Conservation (phyloP, 2,113 vertebrate species). For the Physeter macrocephalus region DNA sequence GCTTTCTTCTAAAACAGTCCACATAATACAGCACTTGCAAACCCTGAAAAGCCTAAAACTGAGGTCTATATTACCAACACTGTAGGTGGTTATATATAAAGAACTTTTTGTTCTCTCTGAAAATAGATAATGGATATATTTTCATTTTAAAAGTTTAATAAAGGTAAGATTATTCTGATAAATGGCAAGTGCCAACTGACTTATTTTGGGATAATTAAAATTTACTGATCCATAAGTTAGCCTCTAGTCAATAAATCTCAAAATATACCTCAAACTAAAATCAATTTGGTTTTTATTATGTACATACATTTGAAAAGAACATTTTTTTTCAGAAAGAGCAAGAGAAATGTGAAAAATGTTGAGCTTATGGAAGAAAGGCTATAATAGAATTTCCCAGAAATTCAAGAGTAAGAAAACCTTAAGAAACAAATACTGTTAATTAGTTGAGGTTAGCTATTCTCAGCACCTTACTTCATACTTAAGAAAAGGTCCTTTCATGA, state of each 20-base stretch:
- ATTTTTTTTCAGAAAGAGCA: slow-evolving; percentile 40
- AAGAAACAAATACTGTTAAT: neutral
- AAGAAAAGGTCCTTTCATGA: neutral
- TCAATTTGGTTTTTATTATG: slow-evolving; percentile 58
- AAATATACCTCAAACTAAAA: slow-evolving; percentile 55
- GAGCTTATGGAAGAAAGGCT: neutral
- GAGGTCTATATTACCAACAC: neutral
- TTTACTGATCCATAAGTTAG: slow-evolving; percentile 52
- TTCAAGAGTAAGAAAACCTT: neutral
- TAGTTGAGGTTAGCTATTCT: neutral
- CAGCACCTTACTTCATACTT: neutral
- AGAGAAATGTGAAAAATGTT: slow-evolving; percentile 10
- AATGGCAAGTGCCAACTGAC: slow-evolving; percentile 29
- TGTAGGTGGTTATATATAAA: neutral
- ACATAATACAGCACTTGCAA: neutral
- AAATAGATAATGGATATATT: slow-evolving; percentile 18
- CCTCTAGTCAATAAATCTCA: slow-evolving; percentile 46
- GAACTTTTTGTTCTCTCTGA: neutral
- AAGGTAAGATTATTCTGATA: slow-evolving; percentile 21
- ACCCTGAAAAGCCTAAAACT: neutral
- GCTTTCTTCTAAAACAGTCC: neutral
- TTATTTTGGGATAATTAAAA: slow-evolving; percentile 63
- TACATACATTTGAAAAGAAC: slow-evolving; percentile 48
- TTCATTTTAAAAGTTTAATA: slow-evolving; percentile 54
- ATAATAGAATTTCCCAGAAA: neutral